Conservation (phyloP, 1,140 invertebrate species). For the Sitophilus oryzae region DNA sequence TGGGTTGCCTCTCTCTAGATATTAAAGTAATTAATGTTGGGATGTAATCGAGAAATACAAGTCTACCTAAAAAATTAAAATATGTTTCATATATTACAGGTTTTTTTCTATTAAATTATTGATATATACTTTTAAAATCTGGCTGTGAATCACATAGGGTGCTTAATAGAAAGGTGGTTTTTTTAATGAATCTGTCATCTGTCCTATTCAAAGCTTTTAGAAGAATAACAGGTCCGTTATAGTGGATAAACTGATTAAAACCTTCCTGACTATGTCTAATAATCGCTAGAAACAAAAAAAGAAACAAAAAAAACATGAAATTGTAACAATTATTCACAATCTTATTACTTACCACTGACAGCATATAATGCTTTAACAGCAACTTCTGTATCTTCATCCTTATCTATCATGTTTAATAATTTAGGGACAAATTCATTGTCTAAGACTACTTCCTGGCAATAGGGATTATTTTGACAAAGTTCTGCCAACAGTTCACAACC, state of each 20-base stretch:
- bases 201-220: conserved; percentile 54
- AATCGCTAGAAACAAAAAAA: conserved; percentile 49
- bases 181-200: conserved; percentile 58
- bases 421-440: conserved; percentile 57
- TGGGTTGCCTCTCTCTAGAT: conserved; percentile 26
- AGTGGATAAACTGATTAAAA: conserved; percentile 52
- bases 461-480: conserved; percentile 73
- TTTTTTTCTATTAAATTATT: not conserved
- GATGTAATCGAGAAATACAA: conserved; percentile 33
- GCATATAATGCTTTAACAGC: conserved; percentile 67
- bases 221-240: conserved; percentile 58
- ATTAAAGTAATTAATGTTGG: conserved; percentile 34
- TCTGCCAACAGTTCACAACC: conserved; percentile 64
- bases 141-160: conserved; percentile 52
- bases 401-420: conserved; percentile 59
- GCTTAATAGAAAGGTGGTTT: conserved; percentile 63
- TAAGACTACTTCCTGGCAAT: conserved; percentile 61
- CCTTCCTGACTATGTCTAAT: conserved; percentile 54
- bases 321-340: not conserved
- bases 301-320: not conserved
- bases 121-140: conserved; percentile 51
- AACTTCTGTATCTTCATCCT: conserved; percentile 52
- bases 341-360: conserved; percentile 59
- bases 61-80: conserved; percentile 25
- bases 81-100: not conserved